Conservation (phyloP, 2,113 vertebrate species). For the Silurus glanis region DNA sequence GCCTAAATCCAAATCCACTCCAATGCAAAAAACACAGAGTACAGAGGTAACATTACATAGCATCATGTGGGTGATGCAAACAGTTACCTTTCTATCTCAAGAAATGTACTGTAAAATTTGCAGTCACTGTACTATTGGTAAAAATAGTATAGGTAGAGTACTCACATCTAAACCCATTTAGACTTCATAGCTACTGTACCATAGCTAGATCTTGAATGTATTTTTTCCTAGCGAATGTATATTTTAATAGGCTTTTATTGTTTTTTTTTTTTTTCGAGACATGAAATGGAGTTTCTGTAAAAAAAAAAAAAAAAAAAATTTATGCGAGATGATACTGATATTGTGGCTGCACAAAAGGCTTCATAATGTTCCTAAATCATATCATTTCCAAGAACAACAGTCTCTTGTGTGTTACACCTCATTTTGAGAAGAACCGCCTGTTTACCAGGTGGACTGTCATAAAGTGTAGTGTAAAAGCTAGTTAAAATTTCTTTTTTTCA, state of each 20-base stretch:
- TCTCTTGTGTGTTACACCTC: background rate
- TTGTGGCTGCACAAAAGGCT: background rate
- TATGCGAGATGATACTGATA: background rate
- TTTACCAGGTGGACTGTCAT: background rate
- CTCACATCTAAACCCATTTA: background rate
- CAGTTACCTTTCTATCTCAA: background rate
- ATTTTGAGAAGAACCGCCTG: background rate
- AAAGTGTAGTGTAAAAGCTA: background rate
- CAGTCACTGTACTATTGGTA: background rate
- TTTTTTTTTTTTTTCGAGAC: background rate
- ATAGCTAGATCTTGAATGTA: background rate
- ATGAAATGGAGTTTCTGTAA: background rate
- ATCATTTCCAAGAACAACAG: background rate
- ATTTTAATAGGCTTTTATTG: background rate
- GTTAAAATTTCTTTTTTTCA: background rate
- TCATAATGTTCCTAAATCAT: background rate
- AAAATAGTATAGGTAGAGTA: background rate
- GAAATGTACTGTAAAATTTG: background rate
- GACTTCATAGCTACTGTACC: background rate
- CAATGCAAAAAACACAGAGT: background rate
- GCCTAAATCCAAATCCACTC: background rate
- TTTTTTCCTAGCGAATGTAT: background rate
- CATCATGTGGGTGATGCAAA: background rate
- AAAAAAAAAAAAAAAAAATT: background rate
- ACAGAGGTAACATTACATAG: background rate